A percentile compares a stretch with the other conserved stretches of the same genome.
These are phyloP conservation scores for Zingel zingel DNA, from an alignment of 2,113 vertebrate genomes.

Conservation along the genomic window DNA sequence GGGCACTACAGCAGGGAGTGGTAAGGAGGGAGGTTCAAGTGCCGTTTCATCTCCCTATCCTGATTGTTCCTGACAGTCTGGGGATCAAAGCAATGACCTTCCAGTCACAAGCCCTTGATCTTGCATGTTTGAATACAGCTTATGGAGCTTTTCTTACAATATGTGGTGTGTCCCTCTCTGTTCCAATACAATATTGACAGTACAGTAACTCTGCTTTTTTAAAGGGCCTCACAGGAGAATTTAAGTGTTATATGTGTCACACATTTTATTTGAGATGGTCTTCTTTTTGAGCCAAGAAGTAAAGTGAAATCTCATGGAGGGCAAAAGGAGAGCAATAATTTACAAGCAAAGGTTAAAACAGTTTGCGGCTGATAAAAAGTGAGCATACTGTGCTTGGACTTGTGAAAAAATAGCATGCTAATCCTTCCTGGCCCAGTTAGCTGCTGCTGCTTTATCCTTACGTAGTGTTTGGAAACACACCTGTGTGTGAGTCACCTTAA, in stretches of 20 bases:
- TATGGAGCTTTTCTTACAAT: neutral
- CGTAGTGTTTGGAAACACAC: neutral
- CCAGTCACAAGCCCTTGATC: constrained; percentile 7
- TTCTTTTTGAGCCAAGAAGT: neutral
- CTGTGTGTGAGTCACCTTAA: constrained; percentile 23
- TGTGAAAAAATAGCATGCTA: neutral
- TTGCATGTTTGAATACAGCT: constrained; percentile 1
- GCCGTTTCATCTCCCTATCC: constrained; percentile 3
- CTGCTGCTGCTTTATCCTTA: constrained; percentile 3
- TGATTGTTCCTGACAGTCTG: constrained; percentile 9
- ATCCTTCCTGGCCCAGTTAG: neutral
- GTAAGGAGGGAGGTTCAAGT: constrained; percentile 16
- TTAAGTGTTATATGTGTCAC: neutral
- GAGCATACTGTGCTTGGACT: neutral
- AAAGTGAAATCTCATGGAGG: neutral
- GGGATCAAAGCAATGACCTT: neutral
- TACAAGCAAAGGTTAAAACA: neutral
- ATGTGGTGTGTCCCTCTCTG: neutral
- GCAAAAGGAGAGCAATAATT: neutral
- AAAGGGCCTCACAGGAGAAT: neutral
- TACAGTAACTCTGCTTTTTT: neutral
- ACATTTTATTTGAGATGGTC: neutral
- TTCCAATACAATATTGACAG: constrained; percentile 1
- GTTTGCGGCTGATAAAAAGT: constrained; percentile 1
- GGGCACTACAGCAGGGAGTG: constrained; percentile 9